A percentile compares a stretch with the other conserved stretches of the same genome.
These are phyloP conservation scores for Megaleporinus macrocephalus DNA, from an alignment of 2,113 vertebrate genomes.

Conservation along the genomic window DNA sequence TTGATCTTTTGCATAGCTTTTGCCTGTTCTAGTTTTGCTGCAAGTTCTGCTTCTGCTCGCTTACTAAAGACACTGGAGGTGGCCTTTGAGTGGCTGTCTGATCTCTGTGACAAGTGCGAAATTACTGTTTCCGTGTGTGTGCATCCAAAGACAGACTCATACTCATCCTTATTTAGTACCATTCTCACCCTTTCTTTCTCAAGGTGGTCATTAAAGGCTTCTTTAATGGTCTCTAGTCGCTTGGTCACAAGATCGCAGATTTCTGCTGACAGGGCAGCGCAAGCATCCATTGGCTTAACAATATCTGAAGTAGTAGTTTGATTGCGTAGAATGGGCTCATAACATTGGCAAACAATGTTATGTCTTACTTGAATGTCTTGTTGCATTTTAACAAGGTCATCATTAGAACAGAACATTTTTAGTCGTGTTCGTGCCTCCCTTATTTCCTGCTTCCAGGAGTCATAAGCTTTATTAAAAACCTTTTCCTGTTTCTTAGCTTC, in stretches of 20 bases:
- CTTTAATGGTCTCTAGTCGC: constrained; percentile 33
- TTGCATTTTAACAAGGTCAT: no score
- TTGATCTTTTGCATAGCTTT: no score
- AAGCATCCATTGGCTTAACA: constrained; percentile 52
- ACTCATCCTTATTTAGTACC: constrained; percentile 41
- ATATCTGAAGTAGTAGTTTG: constrained; percentile 41
- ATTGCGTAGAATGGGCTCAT: constrained; percentile 51
- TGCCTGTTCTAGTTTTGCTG: no score
- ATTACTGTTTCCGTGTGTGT: constrained; percentile 43
- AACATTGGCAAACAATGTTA: no score
- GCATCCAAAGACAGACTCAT: constrained; percentile 42
- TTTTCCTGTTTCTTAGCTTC: no score
- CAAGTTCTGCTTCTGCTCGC: constrained; percentile 33
- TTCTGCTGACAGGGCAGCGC: constrained; percentile 23
- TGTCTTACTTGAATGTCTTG: no score
- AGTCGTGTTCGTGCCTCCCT: no score
- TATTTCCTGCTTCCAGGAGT: no score
- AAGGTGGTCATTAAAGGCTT: constrained; percentile 40
- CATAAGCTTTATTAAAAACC: no score
- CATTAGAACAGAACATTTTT: no score
- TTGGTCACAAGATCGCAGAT: constrained; percentile 34
- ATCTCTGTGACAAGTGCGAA: constrained; percentile 18
- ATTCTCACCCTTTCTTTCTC: constrained; percentile 48
- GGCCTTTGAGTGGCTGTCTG: not conserved
- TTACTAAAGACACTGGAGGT: constrained; percentile 25